Base-by-base conservation (phyloP, 2,797 vertebrate genomes). In the Babyrousa celebensis region DNA sequence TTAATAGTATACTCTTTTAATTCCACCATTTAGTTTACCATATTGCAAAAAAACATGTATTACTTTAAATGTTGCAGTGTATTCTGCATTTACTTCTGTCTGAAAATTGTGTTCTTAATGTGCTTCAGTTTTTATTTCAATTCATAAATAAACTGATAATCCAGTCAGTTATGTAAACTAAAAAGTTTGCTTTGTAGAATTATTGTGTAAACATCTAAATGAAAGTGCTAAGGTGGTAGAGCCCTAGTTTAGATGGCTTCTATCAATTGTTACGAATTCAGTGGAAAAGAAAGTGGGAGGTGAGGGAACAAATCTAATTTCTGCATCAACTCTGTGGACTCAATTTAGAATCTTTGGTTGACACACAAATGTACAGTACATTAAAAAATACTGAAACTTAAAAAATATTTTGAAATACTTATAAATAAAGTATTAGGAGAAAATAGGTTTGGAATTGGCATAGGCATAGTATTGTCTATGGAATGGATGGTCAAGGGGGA, bases 91-190 rank as follows among this genome's bases (percentile, higher is more conserved):
- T 95, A 74, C 68, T 95, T 96, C 48, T 89, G 3, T 58, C 27
- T 83, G 48, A 86, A 92, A 96, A 72, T 82, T 95, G 12, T 92
- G n/a, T 91, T 94, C 78, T 92, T 60, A 75, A 62, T 72, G 27
- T 58, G 20, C 25, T 88, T 91, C 17, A 68, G 20, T 70, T 92
- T 94, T 85, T 80, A 60, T 84, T 91, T 85, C 21, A 94, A n/a
- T 54, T 25, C 20, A 10, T 62, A 80, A 52, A 40, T 94, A 88
- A 91, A 84, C 16, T n/a, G 23, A 32, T 70, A 91, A 48, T 70
- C 20, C 5, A 89, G 14, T 96, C 40, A 93, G 0, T 87, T 93
- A 79, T 58, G 7, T 88, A 68, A 91, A 88, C 52, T 95, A 82
- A 84, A 94, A 79, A 20, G 20, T 79, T 89, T 62, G 43, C 29